Base-by-base conservation (phyloP, 2,888 invertebrate species). In the Platynereis dumerilii region DNA sequence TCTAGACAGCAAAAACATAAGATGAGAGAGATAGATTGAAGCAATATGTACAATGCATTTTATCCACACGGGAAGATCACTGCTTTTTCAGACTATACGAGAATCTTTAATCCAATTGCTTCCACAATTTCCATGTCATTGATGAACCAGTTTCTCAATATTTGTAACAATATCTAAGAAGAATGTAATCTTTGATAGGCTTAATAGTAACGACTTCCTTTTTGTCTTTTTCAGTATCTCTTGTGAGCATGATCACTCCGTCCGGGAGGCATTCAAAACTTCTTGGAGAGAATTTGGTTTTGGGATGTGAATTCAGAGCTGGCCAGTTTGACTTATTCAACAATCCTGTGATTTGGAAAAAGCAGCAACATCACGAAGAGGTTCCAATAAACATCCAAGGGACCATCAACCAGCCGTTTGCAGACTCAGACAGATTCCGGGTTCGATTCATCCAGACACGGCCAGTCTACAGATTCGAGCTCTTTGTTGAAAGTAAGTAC, bases 331-430 rank as follows among this genome's bases (percentile, higher is more conserved):
- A 64, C 60, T 28, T 67, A 48, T 67, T 67, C 57, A 59, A 64
- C 28, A 67, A 67, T 34, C 67, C 67, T 0, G 54, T 69, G 20
- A 26, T 68, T 26, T 69, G 69, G 69, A 64, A 48, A 20, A 69
- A 69, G 66, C 42, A 24, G 10, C 69, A 69, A 52, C 44, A 64
- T 34, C 44, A 59, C n/a, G 69, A 69, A 55, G 56, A 39, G 26
- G 58, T 65, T 2, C 53, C 56, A 44, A 58, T 69, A 15, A 71
- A 71, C 65, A 64, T 68, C 44, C 59, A 71, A 42, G 64, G 71
- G 54, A 71, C 69, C 62, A 71, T 71, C 54, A 71, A 71, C 58
- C 53, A 56, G 20, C 71, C 71, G 17, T 71, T 71, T 55, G n/a
- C 54, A 1, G 53, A 53, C n/a, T 66, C 69, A 2, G 56, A 64